These are phyloP conservation scores for Bolinopsis microptera DNA, from an alignment of 37 sponge, comb jelly and placozoan genomes.

Conservation along the genomic window DNA sequence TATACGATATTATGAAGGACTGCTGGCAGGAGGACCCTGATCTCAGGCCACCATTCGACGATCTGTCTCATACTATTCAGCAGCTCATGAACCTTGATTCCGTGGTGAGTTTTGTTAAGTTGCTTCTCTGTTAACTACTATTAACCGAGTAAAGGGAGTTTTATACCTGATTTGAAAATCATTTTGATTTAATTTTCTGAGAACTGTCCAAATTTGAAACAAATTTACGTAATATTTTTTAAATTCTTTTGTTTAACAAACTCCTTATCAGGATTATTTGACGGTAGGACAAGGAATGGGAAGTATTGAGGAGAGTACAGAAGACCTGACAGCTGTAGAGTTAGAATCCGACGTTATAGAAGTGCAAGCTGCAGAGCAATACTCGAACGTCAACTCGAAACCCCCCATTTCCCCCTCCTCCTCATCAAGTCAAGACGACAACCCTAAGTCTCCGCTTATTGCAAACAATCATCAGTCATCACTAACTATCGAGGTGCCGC, in stretches of 20 bases:
- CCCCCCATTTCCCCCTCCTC: not conserved
- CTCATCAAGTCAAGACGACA: not conserved
- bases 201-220: no score
- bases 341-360: not conserved
- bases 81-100: conserved; percentile 54
- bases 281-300: conserved; percentile 47
- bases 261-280: conserved; percentile 52
- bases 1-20: conserved; percentile 64
- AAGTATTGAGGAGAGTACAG: not conserved
- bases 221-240: no score
- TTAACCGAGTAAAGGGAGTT: no score
- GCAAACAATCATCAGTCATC: not conserved
- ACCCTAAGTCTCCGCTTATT: conserved; percentile 19
- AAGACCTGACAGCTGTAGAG: not conserved
- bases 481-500: not conserved
- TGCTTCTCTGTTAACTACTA: no score
- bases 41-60: conserved; percentile 47
- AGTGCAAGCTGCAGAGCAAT: conserved; percentile 42
- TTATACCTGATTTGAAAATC: no score
- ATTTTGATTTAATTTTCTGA: no score
- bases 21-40: conserved; percentile 63
- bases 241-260: no score
- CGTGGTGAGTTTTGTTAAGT: not conserved
- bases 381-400: conserved; percentile 1
- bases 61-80: conserved; percentile 46